Evolutionary conservation across 1,140 invertebrate species (phyloP).

Genomic region (Drosophila ogumai): DNA sequence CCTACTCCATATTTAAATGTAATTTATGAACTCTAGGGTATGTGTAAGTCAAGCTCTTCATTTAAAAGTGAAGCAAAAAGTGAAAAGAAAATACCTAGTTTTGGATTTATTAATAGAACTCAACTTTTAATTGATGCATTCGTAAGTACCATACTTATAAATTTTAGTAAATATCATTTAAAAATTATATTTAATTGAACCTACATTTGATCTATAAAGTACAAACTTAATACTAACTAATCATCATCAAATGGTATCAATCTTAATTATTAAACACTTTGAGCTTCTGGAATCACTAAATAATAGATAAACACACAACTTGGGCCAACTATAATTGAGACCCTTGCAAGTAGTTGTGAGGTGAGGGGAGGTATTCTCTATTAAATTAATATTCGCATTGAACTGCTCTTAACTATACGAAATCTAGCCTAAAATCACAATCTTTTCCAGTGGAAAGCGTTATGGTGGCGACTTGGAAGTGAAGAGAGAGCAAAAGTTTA

Average conservation of each 20-base stretch:
- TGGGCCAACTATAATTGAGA: neutral
- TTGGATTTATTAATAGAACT: neutral
- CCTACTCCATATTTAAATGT: neutral
- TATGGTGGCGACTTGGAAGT: conserved; percentile 54
- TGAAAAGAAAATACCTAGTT: neutral
- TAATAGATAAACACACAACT: conserved; percentile 11
- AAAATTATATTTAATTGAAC: neutral
- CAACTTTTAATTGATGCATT: neutral
- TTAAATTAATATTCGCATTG: conserved; percentile 57
- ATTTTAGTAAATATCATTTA: conserved; percentile 9
- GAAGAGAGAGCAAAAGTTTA: conserved; percentile 6
- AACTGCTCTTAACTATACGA: conserved; percentile 33
- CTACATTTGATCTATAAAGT: conserved; percentile 10
- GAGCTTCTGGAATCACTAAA: conserved; percentile 9
- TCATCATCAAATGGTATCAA: conserved; percentile 8
- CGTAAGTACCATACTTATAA: neutral
- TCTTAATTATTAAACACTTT: conserved; percentile 3
- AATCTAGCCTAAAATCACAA: conserved; percentile 66
- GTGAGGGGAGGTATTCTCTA: conserved; percentile 6
- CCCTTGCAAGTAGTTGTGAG: conserved; percentile 9
- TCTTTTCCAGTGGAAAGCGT: conserved; percentile 67
- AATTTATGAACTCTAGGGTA: neutral
- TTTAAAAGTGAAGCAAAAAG: neutral
- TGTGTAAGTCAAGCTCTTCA: neutral
- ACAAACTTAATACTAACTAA: neutral